These are phyloP conservation scores for Benitochromis conjunctus DNA, from an alignment of 2,113 vertebrate genomes.

Conservation along the genomic window DNA sequence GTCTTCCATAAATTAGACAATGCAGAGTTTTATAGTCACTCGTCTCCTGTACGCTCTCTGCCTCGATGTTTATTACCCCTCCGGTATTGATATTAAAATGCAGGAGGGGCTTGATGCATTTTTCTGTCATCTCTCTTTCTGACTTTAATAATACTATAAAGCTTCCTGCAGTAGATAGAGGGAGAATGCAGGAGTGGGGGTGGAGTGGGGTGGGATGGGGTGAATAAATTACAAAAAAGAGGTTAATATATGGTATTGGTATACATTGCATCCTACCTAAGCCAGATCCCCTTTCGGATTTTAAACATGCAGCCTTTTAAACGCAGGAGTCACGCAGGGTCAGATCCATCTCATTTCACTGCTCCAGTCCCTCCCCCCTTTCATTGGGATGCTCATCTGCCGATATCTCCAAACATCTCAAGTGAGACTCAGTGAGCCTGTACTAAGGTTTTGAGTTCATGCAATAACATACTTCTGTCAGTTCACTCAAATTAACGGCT, in stretches of 20 bases:
- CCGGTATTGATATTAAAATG: slow-evolving; percentile 73
- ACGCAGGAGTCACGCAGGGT: slow-evolving; percentile 67
- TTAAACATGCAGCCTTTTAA: slow-evolving; percentile 69
- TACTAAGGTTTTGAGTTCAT: background rate
- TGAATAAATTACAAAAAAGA: slow-evolving; percentile 68
- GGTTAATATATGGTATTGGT: slow-evolving; percentile 71
- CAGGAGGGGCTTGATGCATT: slow-evolving; percentile 70
- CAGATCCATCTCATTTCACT: slow-evolving; percentile 72
- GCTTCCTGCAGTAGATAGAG: slow-evolving; percentile 56
- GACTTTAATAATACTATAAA: slow-evolving; percentile 80
- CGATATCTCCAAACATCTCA: slow-evolving; percentile 8
- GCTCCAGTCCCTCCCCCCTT: slow-evolving; percentile 27
- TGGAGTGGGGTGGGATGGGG: background rate
- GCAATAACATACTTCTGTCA: background rate
- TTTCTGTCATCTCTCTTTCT: slow-evolving; percentile 72
- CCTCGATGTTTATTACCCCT: slow-evolving; percentile 68
- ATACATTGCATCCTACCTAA: slow-evolving; percentile 63
- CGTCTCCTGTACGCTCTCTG: slow-evolving; percentile 50
- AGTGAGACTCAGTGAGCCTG: background rate
- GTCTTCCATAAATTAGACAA: slow-evolving; percentile 78
- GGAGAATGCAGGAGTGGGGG: background rate
- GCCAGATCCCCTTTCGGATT: slow-evolving; percentile 53
- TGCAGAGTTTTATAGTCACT: slow-evolving; percentile 73
- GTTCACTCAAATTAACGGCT: background rate
- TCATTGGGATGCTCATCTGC: slow-evolving; percentile 15